Evolutionary conservation across 2,888 invertebrate genomes (phyloP), one percentile per base, ranked within the genome.

Genomic region (Candidula unifasciata): DNA sequence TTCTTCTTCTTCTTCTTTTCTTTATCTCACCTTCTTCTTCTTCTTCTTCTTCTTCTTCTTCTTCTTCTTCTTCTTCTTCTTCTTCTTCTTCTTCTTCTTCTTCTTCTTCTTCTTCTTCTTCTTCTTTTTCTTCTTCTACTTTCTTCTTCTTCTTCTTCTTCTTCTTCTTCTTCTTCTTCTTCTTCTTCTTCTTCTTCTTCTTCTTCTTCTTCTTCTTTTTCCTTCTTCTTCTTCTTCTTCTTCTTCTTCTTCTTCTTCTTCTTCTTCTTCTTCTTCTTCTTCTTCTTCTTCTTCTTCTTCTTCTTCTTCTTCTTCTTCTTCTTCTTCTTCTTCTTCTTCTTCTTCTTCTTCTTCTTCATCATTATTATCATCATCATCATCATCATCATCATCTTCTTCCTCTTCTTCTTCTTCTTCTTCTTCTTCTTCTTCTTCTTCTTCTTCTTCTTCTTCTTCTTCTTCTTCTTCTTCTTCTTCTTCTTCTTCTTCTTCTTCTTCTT

Each of bases 21-120:
- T 83, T 52, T 77, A 8, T 68, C n/a, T 83, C 44, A 44, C 44
- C 77, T 37, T 83, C 52, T 77, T 66, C 77, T 30, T 77, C 76
- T 76, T 44, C 64, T 57, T 82, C 57, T 30, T 30, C 44, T 33
- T 54, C 80, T 60, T 44, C 54, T 52, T 66, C 35, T 33, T 30
- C n/a, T 16, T 71, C 57, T 74, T 57, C 73, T 30, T 68, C 71
- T 57, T n/a, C 54, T 35, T 57, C 57, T 82, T 35, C 57, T 35
- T 57, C 57, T 60, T 73, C 73, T 60, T 74, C 66, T 66, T 52
- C 30, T 66, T 76, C 64, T 76, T 66, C 37, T 66, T 77, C 77
- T 68, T 35, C 27, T 30, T 35, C 24, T 27, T 33, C n/a, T 27
- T 57, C 60, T 33, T 35, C 35, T n/a, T 33, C 30, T n/a, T 64